Evolutionary conservation across 92 coral and sea anemone genomes (phyloP), one percentile per base, ranked within the genome.

Genomic region (Galaxea fascicularis): DNA sequence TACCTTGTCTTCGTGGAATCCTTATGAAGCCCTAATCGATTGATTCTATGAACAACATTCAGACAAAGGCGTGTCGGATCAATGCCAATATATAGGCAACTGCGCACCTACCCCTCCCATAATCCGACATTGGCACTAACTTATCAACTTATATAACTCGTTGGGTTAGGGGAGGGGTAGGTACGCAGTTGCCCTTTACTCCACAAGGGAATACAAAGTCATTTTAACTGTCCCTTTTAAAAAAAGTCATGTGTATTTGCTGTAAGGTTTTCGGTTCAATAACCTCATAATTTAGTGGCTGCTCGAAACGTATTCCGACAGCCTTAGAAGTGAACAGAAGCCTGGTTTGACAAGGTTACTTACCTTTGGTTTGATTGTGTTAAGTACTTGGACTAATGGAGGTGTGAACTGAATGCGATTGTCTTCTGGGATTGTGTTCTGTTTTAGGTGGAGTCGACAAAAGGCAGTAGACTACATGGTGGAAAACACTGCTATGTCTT

Each of bases 391-490:
- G 41, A 35, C 41, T 35, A 4, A 17, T 56, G 62, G 22, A 56
- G 20, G 14, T 4, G 15, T 24, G 44, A 3, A 45, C 45, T 27
- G 10, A 26, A 8, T 24, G 18, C 22, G 31, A 25, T 49, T 52
- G 51, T 49, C 27, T 30, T 24, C 1, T 63, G 26, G 3, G 27
- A 45, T 44, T 44, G n/a, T 20, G 41, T 56, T 80, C 7, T 62
- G 9, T 72, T 81, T 75, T 57, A 93, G 97, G 21, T 93, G 97
- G 97, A 85, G 92, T 57, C 93, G 97, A 8, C 90, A 94, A 65
- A 76, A 89, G 70, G 98, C 98, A 16, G 96, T 96, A 18, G 92
- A 94, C 28, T 96, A 78, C 79, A 92, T 96, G 95, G 54, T 63
- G 20, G 83, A 92, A 21, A 94, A 96, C 85, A 92, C 98, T 21